A percentile compares a stretch with the other conserved stretches of the same genome.
phyloP scores from a whole-genome alignment of 2,797 vertebrate genomes.

The Danio jaintianensis region DNA sequence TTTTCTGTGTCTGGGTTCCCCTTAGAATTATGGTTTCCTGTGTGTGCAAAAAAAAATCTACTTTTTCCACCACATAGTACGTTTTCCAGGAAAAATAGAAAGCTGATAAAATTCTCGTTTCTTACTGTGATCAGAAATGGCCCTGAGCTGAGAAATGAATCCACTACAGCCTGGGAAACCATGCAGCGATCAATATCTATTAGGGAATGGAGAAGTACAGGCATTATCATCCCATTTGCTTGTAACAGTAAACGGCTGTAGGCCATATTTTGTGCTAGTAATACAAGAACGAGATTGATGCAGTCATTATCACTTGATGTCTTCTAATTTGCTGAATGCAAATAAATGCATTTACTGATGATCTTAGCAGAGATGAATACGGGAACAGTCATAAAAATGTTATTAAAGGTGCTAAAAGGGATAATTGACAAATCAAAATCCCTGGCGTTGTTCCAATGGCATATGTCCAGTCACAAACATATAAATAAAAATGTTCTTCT shows the following conservation, averaged over 20 bases:
- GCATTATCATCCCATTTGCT: constrained; percentile 42
- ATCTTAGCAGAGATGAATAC: constrained; percentile 1
- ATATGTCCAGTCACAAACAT: too few relatives aligned
- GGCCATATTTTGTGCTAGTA: neutral
- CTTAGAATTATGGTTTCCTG: constrained; percentile 29
- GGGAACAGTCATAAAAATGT: neutral
- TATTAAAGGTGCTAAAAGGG: neutral
- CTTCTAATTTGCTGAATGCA: constrained; percentile 30
- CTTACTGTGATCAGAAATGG: constrained; percentile 45
- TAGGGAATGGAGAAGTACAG: constrained; percentile 26
- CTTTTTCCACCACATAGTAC: constrained; percentile 6
- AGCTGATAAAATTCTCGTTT: constrained; percentile 40
- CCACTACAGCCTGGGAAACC: constrained; percentile 39
- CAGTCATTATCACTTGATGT: constrained; percentile 34
- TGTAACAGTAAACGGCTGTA: constrained; percentile 28
- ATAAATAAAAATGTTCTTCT: too few relatives aligned
- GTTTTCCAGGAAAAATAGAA: constrained; percentile 44
- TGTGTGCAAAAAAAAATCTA: neutral
- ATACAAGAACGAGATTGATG: neutral
- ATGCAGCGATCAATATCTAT: constrained; percentile 47
- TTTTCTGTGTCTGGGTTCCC: constrained; percentile 21
- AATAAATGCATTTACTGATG: constrained; percentile 18
- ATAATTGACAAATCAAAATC: too few relatives aligned
- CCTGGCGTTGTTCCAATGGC: too few relatives aligned
- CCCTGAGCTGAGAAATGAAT: constrained; percentile 42